A percentile compares a stretch with the other conserved stretches of the same genome.
These are phyloP conservation scores for Marcusenius ussheri DNA, from an alignment of 2,113 vertebrate genomes.

Conservation along the genomic window DNA sequence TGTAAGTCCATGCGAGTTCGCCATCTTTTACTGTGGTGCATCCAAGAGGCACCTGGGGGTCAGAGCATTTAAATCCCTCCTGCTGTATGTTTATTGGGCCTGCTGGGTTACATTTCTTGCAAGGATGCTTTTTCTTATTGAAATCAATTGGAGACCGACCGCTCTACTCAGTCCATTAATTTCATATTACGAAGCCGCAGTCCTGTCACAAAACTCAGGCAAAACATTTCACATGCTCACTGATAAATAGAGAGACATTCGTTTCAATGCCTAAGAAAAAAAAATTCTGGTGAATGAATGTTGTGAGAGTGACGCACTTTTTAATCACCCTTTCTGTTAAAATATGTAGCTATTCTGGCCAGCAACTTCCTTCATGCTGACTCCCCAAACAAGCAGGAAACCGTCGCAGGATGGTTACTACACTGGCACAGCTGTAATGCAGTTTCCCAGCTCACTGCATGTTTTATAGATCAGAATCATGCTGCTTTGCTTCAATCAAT, in stretches of 20 bases:
- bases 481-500: slow-evolving; percentile 41
- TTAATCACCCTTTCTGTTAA: background rate
- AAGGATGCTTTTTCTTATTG: slow-evolving; percentile 55
- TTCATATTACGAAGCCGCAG: slow-evolving; percentile 45
- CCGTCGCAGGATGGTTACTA: background rate
- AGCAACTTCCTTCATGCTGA: background rate
- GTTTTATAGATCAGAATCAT: slow-evolving; percentile 37
- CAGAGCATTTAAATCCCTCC: slow-evolving; percentile 36
- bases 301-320: background rate
- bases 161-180: slow-evolving; percentile 57
- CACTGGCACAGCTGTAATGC: background rate
- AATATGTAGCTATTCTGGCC: background rate
- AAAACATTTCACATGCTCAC: slow-evolving; percentile 34
- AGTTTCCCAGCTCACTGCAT: slow-evolving; percentile 7
- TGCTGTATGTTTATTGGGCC: slow-evolving; percentile 43
- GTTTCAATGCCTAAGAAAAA: slow-evolving; percentile 24
- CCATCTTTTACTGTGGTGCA: background rate
- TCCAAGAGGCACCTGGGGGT: slow-evolving; percentile 26
- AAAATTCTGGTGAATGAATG: background rate
- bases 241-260: slow-evolving; percentile 25
- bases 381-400: background rate
- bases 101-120: slow-evolving; percentile 49
- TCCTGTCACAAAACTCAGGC: slow-evolving; percentile 34
- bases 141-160: slow-evolving; percentile 55
- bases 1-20: background rate